Percentiles rank a stretch among this genome's conserved stretches.
Evolutionary conservation across 1,140 invertebrate genomes (phyloP).

Genomic region (Macrosteles quadrilineatus): DNA sequence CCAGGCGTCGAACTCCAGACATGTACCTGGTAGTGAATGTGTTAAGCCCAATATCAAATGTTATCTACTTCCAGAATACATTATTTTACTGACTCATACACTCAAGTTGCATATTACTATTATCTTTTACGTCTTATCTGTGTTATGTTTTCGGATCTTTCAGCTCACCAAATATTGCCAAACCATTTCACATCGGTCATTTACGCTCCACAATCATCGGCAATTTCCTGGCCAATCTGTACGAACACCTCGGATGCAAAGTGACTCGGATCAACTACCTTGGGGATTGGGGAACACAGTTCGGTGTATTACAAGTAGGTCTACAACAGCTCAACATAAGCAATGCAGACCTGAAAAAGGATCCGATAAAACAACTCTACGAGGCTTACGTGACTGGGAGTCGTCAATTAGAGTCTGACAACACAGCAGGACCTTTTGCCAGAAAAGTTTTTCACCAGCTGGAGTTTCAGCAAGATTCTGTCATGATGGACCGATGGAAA

Average conservation of each 20-base stretch:
- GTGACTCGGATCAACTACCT: slow-evolving; percentile 90
- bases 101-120: not conserved
- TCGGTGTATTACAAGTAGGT: slow-evolving; percentile 81
- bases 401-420: slow-evolving; percentile 64
- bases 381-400: slow-evolving; percentile 84
- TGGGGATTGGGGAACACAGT: slow-evolving; percentile 98
- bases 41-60: too few relatives aligned
- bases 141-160: too few relatives aligned
- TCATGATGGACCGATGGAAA: slow-evolving; percentile 68
- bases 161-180: slow-evolving; percentile 97
- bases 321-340: slow-evolving; percentile 59
- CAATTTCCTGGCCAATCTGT: slow-evolving; percentile 89
- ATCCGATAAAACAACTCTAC: slow-evolving; percentile 69
- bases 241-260: slow-evolving; percentile 69
- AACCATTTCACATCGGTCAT: slow-evolving; percentile 97
- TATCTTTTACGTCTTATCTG: too few relatives aligned
- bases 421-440: slow-evolving; percentile 62
- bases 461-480: slow-evolving; percentile 62
- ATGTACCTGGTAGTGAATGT: too few relatives aligned
- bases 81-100: too few relatives aligned
- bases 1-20: too few relatives aligned
- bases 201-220: slow-evolving; percentile 94
- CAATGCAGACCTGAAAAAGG: slow-evolving; percentile 57
- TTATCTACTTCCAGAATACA: too few relatives aligned
- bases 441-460: slow-evolving; percentile 71